These are phyloP conservation scores for Stichopus horrens DNA, from an alignment of 53 echinoderm and acorn worm species.

Conservation along the genomic window DNA sequence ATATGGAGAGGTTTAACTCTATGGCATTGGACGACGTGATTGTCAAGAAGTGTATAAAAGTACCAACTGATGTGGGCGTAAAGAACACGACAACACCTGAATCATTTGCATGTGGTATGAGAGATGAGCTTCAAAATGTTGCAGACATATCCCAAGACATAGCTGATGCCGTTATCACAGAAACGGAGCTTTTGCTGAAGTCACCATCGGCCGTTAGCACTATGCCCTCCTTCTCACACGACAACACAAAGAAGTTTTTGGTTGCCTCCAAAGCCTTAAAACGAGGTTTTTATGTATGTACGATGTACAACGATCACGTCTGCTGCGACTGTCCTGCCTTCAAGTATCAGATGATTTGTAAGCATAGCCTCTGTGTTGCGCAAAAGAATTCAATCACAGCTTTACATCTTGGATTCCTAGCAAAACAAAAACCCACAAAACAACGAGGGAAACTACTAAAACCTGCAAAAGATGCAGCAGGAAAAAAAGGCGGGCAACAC, in stretches of 20 bases:
- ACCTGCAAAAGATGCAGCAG: background rate
- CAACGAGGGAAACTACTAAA: background rate
- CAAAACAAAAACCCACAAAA: background rate
- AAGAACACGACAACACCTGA: background rate
- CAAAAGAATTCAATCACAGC: background rate
- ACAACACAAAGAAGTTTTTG: background rate
- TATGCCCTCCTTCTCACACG: background rate
- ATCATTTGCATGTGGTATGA: background rate
- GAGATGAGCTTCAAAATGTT: background rate
- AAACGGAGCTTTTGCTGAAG: background rate
- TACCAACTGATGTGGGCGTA: background rate
- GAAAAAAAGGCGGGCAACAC: constrained; percentile 32
- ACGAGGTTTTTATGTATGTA: background rate
- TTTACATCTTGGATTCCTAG: background rate
- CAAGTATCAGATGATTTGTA: constrained; percentile 8
- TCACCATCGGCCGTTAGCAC: background rate
- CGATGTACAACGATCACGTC: background rate
- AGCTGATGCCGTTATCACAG: background rate
- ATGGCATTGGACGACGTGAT: background rate
- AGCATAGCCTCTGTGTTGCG: constrained; percentile 18
- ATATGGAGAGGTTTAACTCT: background rate
- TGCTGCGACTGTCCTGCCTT: background rate
- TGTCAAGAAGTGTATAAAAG: background rate
- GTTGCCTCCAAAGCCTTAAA: background rate
- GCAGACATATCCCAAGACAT: background rate